These are phyloP conservation scores for Drosophila nebulosa DNA, from an alignment of 1,140 invertebrate species.

Conservation along the genomic window DNA sequence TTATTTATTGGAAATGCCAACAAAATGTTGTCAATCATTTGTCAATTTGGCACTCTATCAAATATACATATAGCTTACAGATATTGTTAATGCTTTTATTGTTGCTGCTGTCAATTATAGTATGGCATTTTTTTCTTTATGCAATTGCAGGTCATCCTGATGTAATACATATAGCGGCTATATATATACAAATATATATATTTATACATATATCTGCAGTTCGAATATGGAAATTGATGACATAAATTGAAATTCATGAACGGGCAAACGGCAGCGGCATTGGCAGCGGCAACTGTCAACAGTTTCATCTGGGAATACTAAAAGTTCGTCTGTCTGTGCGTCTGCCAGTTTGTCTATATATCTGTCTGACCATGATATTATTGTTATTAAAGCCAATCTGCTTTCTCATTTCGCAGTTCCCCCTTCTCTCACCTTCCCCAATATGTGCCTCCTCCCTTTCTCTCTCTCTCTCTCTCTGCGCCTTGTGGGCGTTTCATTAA, in stretches of 20 bases:
- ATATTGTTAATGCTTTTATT: not conserved
- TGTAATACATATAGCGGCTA: not conserved
- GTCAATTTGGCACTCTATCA: constrained; percentile 70
- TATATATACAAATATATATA: constrained; percentile 23
- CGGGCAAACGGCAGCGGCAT: not conserved
- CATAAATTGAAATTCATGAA: constrained; percentile 66
- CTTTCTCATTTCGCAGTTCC: constrained; percentile 9
- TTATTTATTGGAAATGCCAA: constrained; percentile 29
- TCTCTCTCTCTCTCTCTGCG: not conserved
- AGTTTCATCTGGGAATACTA: constrained; percentile 36
- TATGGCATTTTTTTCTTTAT: not conserved
- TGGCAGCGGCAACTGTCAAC: constrained; percentile 47
- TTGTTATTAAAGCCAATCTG: constrained; percentile 52
- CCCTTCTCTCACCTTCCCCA: not conserved
- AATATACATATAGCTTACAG: constrained; percentile 6
- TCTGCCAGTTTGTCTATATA: not conserved
- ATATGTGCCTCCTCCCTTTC: not conserved
- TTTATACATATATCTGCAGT: constrained; percentile 4
- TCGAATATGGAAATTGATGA: constrained; percentile 4
- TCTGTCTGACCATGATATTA: constrained; percentile 46
- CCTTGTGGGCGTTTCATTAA: constrained; percentile 42
- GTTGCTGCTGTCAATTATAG: not conserved
- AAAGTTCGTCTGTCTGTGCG: constrained; percentile 1
- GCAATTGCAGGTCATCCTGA: not conserved
- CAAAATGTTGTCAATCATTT: constrained; percentile 62